Evolutionary conservation across 2,797 vertebrate species (phyloP).

Genomic region (Psittacula echo): DNA sequence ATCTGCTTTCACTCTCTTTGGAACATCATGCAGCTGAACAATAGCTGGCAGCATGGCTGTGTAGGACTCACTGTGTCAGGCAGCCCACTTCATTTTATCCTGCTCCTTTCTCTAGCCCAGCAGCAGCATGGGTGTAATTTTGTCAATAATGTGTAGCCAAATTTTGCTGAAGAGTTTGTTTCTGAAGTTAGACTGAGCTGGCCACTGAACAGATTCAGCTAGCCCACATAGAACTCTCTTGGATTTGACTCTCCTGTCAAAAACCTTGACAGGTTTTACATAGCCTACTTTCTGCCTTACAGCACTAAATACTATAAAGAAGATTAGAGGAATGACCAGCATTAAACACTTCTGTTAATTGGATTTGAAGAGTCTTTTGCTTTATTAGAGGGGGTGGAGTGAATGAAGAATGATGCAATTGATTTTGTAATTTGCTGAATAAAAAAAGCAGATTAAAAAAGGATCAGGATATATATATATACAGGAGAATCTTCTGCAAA

Average conservation of each 20-base stretch:
- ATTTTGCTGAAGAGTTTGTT: neutral
- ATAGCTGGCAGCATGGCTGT: neutral
- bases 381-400: neutral
- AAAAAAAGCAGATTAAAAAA: neutral
- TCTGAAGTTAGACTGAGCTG: neutral
- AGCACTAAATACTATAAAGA: neutral
- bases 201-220: neutral
- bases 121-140: neutral
- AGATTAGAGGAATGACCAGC: neutral
- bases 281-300: neutral
- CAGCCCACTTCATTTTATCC: neutral
- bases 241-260: neutral
- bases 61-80: neutral
- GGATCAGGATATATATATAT: neutral
- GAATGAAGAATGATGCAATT: neutral
- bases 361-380: neutral
- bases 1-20: neutral
- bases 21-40: neutral
- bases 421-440: neutral
- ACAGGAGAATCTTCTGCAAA: neutral
- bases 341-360: neutral
- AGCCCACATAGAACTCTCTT: neutral
- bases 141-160: neutral
- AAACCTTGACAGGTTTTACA: neutral
- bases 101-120: neutral